Percentiles rank a stretch among this genome's conserved stretches.
phyloP scores from a whole-genome alignment of 2,888 invertebrate genomes.

The Lasioglossum oenotherae region DNA sequence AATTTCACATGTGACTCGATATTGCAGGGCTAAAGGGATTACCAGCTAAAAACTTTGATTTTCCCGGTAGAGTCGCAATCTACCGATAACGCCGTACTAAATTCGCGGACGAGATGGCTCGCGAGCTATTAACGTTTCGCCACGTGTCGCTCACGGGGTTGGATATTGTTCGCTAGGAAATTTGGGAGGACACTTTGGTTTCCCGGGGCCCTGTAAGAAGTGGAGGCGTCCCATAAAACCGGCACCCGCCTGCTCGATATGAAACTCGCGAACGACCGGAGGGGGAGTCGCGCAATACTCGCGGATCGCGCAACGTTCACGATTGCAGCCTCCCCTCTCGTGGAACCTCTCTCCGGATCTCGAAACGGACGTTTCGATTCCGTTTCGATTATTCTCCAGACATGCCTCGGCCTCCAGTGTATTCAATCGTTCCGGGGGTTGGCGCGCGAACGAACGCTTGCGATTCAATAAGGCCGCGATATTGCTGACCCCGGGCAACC shows the following conservation, averaged over 20 bases:
- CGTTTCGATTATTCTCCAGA: conserved; percentile 68
- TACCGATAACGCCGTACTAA: background rate
- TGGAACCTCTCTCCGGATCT: background rate
- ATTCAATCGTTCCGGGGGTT: conserved; percentile 47
- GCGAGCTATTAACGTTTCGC: conserved; percentile 12
- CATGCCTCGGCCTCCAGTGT: conserved; percentile 46
- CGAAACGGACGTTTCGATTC: conserved; percentile 46
- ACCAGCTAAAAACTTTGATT: background rate
- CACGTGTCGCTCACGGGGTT: background rate
- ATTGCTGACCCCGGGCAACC: conserved; percentile 76
- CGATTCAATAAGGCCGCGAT: conserved; percentile 78
- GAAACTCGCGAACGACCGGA: conserved; percentile 54
- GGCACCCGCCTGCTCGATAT: conserved; percentile 52
- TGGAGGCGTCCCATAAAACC: conserved; percentile 19
- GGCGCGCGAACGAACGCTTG: background rate
- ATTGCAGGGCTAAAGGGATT: background rate
- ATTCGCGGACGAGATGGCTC: background rate
- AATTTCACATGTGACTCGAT: background rate
- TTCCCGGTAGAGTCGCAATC: background rate
- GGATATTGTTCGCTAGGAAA: background rate
- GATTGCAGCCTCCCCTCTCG: background rate
- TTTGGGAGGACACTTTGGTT: conserved; percentile 26
- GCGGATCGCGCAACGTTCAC: conserved; percentile 18
- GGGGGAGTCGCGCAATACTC: conserved; percentile 33
- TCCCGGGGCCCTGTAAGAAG: conserved; percentile 10